Base-by-base conservation (phyloP, 2,797 vertebrate species). In the Eupleurogrammus muticus region DNA sequence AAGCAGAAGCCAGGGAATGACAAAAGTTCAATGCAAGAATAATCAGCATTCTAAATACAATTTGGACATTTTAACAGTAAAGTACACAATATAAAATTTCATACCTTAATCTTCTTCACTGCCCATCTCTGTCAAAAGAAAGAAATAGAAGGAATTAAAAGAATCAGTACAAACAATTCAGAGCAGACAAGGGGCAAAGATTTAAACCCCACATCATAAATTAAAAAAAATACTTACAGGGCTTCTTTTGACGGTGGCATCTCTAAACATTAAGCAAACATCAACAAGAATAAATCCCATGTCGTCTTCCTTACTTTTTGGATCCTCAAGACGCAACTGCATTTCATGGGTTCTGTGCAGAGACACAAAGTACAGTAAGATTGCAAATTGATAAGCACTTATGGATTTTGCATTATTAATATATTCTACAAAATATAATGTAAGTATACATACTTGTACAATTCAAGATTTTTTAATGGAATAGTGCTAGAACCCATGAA, bases 271-370 rank as follows among this genome's bases (percentile, higher is more conserved):
- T 38, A 99, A 89, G 84, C 91, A 94, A 82, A 96, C 65, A 10
- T 97, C 96, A 75, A 98, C 86, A 23, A 95, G 34, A 59, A 99
- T 95, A 64, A 96, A 93, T 36, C 98, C 98, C 96, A 99, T 97
- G 85, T 99, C 94, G 5, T 94, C 87, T 86, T 98, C 97, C 83
- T 95, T 95, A 87, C 96, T 98, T 92, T 96, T 97, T 9, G 95
- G 95, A 84, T 98, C 97, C 79, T 95, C 87, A 54, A 99, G 87
- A 78, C 36, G 90, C 87, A 99, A 90, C 79, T 95, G 85, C 82
- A 92, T 91, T 83, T 96, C 95, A 40, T 90, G 90, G 9, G 91
- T 95, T 88, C 97, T 99, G 83, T 32, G 2, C 21, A 62, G 56
- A 65, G 2, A 73, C 5, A 14, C 20, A 61, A 44, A 34, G 7